Base-by-base conservation (phyloP, 1,140 invertebrate species). In the Asbolus verrucosus region DNA sequence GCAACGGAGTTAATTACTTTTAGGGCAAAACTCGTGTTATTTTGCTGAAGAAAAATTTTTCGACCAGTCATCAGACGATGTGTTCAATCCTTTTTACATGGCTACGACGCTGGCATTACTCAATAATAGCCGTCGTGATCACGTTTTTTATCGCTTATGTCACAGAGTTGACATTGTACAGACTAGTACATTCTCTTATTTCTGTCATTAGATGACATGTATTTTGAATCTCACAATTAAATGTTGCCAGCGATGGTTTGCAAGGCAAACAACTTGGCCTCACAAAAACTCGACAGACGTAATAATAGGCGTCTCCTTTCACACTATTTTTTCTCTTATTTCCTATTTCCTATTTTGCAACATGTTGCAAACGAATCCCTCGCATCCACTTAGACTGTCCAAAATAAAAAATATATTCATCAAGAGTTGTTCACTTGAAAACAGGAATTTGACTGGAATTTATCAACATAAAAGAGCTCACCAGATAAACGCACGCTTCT, bases 101-200 rank as follows among this genome's bases (percentile, higher is more conserved):
- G 24, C 24, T 8, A 18, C 38, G 60, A 63, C n/a, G n/a, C 33
- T 31, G 38, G n/a, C 60, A 18, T 63, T 63, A 24, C 33, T 63
- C 61, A 63, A 39, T 54, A 54, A 38, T 38, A 36, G 11, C 6
- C 61, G 33, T 24, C 36, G 36, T 63, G 61, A 41, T 63, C 61
- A 63, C 33, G 33, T 63, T 63, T 63, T 63, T 63, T 63, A 41
- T 63, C 18, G 61, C 33, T 63, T 41, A 39, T 63, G 36, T 41
- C 36, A 63, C 61, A 39, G 16, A 41, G 61, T 63, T 63, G 61
- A 63, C 61, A 63, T 63, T 63, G 61, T 63, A 63, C 54, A 31
- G 24, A 27, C 21, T 13, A 61, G 31, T 15, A 30, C 61, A 63
- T 63, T 63, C 61, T 62, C 59, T 63, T 41, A 38, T 63, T 63